These are phyloP conservation scores for Caenorhabditis becei DNA, from an alignment of 2,888 invertebrate species.

Conservation along the genomic window DNA sequence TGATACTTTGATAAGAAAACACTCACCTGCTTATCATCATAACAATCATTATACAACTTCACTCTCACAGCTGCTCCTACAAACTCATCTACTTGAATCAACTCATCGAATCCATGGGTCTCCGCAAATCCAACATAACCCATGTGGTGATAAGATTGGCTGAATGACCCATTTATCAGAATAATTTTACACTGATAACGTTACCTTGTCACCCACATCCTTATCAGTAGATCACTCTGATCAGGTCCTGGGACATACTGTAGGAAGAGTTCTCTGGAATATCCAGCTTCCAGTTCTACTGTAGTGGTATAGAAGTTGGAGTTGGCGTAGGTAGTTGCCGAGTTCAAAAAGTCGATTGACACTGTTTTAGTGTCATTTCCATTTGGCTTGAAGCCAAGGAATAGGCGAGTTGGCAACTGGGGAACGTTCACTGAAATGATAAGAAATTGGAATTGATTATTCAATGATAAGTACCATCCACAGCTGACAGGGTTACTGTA, in stretches of 20 bases:
- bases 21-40: too few relatives aligned
- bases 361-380: too few relatives aligned
- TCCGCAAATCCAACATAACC: too few relatives aligned
- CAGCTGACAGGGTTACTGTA: slow-evolving; percentile 30
- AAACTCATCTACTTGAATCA: too few relatives aligned
- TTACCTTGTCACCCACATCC: slow-evolving; percentile 29
- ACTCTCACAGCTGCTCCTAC: slow-evolving; percentile 23
- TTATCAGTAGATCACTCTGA: slow-evolving; percentile 25
- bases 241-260: slow-evolving; percentile 9
- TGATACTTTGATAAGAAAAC: too few relatives aligned
- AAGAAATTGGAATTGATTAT: background rate
- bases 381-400: slow-evolving; percentile 21
- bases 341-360: slow-evolving; percentile 15
- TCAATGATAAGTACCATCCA: slow-evolving; percentile 13
- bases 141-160: too few relatives aligned
- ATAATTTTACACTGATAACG: too few relatives aligned
- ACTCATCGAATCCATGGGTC: too few relatives aligned
- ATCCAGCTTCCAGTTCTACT: slow-evolving; percentile 12
- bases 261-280: slow-evolving; percentile 13
- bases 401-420: background rate
- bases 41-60: slow-evolving; percentile 1
- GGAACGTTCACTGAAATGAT: slow-evolving; percentile 24
- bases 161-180: too few relatives aligned
- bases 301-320: slow-evolving; percentile 37
- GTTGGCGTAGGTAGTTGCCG: slow-evolving; percentile 10